Evolutionary conservation across 2,888 invertebrate species (phyloP), one percentile per base, ranked within the genome.

Genomic region (Synergus japonicus): DNA sequence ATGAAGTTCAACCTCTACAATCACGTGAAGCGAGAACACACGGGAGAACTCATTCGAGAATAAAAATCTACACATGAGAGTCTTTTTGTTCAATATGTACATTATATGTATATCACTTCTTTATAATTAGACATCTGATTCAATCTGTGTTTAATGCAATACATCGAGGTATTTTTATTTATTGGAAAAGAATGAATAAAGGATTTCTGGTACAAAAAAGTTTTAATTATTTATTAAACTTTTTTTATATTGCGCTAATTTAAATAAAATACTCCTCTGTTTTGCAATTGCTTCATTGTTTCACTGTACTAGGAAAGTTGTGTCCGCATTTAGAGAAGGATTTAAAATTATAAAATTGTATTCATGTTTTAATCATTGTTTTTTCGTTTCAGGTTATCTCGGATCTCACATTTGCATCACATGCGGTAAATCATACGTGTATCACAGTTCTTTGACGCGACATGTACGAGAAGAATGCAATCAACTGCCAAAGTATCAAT

Each of bases 391-490:
- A 91, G 91, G 84, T 84, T 82, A 69, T 78, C 46, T 80, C 7
- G 84, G 83, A 43, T 83, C 76, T 83, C 85, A 89, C 80, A 79
- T 78, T 29, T 91, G 90, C 83, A 81, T 77, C 22, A 80, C 80
- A 41, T 92, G 92, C 82, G 91, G 90, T 81, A 91, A 90, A 76
- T 79, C 83, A 41, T 92, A 92, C 86, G 85, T 88, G 85, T 88
- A 88, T 87, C 87, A 87, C 80, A 89, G 88, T 69, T 90, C 89
- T 65, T 85, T 91, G 85, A 87, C 82, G 73, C 86, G 91, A 64
- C 92, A 92, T 81, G 67, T 89, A 69, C 87, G 87, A 78, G 89
- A 92, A 46, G 91, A 92, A 82, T 92, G 92, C 84, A 91, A 91
- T 43, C 88, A 90, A 83, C 81, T 87, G 8, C 91, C 92, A 29